A percentile compares a stretch with the other conserved stretches of the same genome.
phyloP scores from a whole-genome alignment of 2,888 invertebrate species.

The Cantharis rufa region DNA sequence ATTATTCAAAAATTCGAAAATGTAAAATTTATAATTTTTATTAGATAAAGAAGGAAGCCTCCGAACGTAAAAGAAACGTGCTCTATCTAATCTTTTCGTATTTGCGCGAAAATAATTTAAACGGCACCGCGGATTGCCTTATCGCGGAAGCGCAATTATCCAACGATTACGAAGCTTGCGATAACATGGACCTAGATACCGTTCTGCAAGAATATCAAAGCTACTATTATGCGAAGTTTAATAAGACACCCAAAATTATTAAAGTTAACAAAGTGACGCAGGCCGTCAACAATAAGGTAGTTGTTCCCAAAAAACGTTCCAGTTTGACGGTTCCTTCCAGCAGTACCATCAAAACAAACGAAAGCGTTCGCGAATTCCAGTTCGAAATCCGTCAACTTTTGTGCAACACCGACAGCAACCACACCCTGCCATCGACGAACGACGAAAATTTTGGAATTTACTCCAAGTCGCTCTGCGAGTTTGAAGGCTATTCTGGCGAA shows the following conservation, averaged over 20 bases:
- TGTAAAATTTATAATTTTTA: not conserved
- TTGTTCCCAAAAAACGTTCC: not conserved
- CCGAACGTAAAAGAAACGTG: slow-evolving; percentile 58
- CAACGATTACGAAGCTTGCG: slow-evolving; percentile 76
- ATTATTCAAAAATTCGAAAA: not conserved
- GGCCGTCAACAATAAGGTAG: not conserved
- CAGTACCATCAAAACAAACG: not conserved
- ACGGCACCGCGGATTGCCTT: slow-evolving; percentile 67
- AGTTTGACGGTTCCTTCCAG: not conserved
- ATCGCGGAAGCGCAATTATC: slow-evolving; percentile 72
- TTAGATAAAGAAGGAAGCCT: slow-evolving; percentile 45
- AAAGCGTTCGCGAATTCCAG: slow-evolving; percentile 1
- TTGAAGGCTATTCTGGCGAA: slow-evolving; percentile 58
- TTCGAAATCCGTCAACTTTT: slow-evolving; percentile 12
- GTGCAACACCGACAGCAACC: not conserved
- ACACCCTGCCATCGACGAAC: not conserved
- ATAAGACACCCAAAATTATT: slow-evolving; percentile 12
- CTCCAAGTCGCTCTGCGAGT: slow-evolving; percentile 40
- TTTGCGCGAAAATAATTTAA: slow-evolving; percentile 68
- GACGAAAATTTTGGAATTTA: not conserved
- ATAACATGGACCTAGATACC: slow-evolving; percentile 88
- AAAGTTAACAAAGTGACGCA: not conserved
- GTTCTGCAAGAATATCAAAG: slow-evolving; percentile 88
- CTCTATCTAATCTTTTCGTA: slow-evolving; percentile 70
- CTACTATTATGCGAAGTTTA: slow-evolving; percentile 22